Evolutionary conservation across 2,797 vertebrate species (phyloP), one percentile per base, ranked within the genome.

Genomic region (Limosa lapponica): DNA sequence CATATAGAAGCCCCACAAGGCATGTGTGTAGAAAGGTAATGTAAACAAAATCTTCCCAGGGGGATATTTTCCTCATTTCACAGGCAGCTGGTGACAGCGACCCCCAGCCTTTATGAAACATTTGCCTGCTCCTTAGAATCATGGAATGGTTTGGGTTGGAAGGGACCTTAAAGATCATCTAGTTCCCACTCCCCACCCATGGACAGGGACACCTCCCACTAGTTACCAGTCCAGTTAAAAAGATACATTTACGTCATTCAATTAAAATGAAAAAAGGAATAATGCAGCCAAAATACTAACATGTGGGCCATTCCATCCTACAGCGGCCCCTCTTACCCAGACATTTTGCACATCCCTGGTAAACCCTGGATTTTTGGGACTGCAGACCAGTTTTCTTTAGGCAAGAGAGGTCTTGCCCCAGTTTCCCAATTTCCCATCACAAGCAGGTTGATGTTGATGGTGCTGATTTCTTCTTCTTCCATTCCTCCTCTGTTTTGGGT

Each of bases 1-100:
- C 25, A 55, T 18, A 18, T 2, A 59, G 44, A 74, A 67, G 10
- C 4, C 36, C n/a, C 6, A 19, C 1, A 1, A 34, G 41, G 4
- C 30, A 37, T 43, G 13, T 55, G 34, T 46, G 18, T 11, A 30
- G 51, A 10, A 86, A 55, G 19, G 5, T 43, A 64, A 62, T 30
- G 32, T 24, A 73, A 65, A 70, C 16, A 1, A 69, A 65, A 16
- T 69, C 23, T 55, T 78, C 25, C 44, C 10, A 11, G 49, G 13
- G 36, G 16, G n/a, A 7, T 59, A 25, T 70, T 66, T 70, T 84
- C 22, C 49, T 66, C 7, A 27, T 81, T 91, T 61, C 57, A 57
- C 32, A n/a, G 41, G 18, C 30, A 70, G 41, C 8, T 90, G 41
- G 28, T 48, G 24, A 43, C 10, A 72, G 34, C 41, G 22, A 52